Base-by-base conservation (phyloP, 2,113 vertebrate species). In the Menura novaehollandiae region DNA sequence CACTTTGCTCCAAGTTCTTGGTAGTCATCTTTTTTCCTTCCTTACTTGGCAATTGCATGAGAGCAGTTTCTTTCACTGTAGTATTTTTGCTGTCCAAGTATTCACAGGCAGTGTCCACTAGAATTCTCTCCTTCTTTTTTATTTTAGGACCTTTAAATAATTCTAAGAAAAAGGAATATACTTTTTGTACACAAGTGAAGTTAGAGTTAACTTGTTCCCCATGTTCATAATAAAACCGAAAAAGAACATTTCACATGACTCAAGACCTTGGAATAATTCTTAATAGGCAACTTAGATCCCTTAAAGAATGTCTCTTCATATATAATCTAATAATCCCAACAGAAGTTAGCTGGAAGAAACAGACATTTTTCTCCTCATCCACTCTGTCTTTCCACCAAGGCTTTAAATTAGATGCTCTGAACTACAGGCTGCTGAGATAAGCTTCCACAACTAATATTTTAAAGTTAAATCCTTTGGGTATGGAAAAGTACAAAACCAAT, bases 111-210 rank as follows among this genome's bases (percentile, higher is more conserved):
- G 80, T 1, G 10, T 98, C 97, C 43, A 98, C 59, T 22, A 98
- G 98, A 78, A 99, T 97, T 83, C 98, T 99, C 93, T 99, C 99
- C 22, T 94, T 99, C 90, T 97, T 98, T 92, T 98, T 99, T 60
- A 95, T 97, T 76, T 97, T 77, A 39, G 89, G 69, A 5, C 94
- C 91, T 89, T 97, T 98, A 44, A 95, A 95, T 56, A 97, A 71
- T 60, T 99, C 99, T 99, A 76, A 73, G 43, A 58, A 55, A 90
- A 87, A 53, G 2, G 5, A 66, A 88, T 22, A 88, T 13, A 72
- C 2, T 28, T 72, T 64, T 58, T 35, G n/a, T 51, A 67, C 11
- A 33, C 10, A 79, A 81, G 12, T 7, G 22, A 67, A 72, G n/a
- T 37, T 52, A 9, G 6, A 78, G 13, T 72, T 82, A 4, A 30